phyloP scores from a whole-genome alignment of 53 echinoderm and acorn worm genomes.

The Astropecten irregularis region DNA sequence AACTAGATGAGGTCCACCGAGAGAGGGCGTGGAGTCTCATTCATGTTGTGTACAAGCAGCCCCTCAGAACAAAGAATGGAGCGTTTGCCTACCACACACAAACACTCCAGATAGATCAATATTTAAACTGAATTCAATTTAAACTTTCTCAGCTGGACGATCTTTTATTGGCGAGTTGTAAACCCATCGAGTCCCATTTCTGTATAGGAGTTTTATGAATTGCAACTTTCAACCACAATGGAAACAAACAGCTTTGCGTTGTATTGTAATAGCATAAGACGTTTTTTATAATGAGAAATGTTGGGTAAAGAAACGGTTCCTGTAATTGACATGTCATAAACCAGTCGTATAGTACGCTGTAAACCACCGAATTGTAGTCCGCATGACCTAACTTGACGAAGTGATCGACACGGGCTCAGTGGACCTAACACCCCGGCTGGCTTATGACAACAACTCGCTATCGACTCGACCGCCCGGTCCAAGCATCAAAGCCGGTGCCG shows the following conservation, averaged over 20 bases:
- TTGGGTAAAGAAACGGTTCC: no score
- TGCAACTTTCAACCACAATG: no score
- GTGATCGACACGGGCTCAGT: conserved; percentile 1
- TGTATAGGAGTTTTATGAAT: not conserved
- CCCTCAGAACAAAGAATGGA: not conserved
- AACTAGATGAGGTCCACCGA: no score
- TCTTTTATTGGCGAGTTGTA: conserved; percentile 16
- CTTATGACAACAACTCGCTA: conserved; percentile 47
- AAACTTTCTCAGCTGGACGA: not conserved
- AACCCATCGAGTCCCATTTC: not conserved
- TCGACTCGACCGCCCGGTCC: conserved; percentile 32
- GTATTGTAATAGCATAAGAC: no score
- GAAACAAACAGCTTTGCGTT: no score
- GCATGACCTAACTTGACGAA: conserved; percentile 7
- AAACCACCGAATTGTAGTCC: no score
- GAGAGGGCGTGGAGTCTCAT: no score
- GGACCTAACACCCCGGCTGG: conserved; percentile 18
- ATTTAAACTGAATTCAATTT: conserved; percentile 15
- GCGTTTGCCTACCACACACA: not conserved
- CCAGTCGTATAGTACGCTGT: no score
- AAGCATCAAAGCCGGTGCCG: conserved; percentile 35
- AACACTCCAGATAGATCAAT: not conserved
- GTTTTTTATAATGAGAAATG: no score
- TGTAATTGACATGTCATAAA: conserved; percentile 1
- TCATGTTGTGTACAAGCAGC: no score